A percentile compares a stretch with the other conserved stretches of the same genome.
These are phyloP conservation scores for Clavelina lepadiformis DNA, from an alignment of 23 tunicate genomes.

Conservation along the genomic window DNA sequence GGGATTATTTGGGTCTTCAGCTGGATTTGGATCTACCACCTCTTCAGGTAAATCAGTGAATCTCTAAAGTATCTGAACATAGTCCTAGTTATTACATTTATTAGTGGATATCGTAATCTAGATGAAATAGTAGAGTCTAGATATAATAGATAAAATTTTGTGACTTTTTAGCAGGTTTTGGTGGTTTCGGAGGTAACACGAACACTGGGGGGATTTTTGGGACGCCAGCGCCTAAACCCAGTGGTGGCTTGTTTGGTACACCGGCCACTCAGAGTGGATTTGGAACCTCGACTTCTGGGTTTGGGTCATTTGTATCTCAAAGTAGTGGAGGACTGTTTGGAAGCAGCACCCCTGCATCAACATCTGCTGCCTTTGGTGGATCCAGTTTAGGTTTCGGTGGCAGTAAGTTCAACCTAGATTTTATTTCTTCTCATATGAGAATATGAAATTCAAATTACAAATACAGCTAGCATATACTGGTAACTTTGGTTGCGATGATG, in stretches of 20 bases:
- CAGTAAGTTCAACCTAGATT: not conserved
- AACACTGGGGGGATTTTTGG: conserved; percentile 62
- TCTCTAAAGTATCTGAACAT: too few species aligned
- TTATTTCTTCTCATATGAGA: not conserved
- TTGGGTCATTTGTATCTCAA: conserved; percentile 2
- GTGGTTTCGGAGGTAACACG: conserved; percentile 49
- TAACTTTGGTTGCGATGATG: not conserved
- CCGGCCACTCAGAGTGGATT: conserved; percentile 42
- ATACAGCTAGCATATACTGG: not conserved
- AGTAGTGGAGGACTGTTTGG: conserved; percentile 60
- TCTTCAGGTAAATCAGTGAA: conserved; percentile 24
- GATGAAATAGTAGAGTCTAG: not conserved
- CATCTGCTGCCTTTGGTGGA: conserved; percentile 43
- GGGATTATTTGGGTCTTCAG: conserved; percentile 38
- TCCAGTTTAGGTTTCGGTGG: conserved; percentile 42
- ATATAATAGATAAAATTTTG: not conserved
- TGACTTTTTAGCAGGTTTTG: conserved; percentile 9
- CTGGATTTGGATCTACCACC: conserved; percentile 32
- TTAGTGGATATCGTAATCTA: too few species aligned
- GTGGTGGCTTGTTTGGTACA: conserved; percentile 49
- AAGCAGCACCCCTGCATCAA: conserved; percentile 32
- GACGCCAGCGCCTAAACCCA: conserved; percentile 66
- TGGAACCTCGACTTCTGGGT: conserved; percentile 46
- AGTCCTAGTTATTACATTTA: too few species aligned
- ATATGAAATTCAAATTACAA: not conserved